Base-by-base conservation (phyloP, 2,797 vertebrate genomes). In the Megalops cyprinoides region DNA sequence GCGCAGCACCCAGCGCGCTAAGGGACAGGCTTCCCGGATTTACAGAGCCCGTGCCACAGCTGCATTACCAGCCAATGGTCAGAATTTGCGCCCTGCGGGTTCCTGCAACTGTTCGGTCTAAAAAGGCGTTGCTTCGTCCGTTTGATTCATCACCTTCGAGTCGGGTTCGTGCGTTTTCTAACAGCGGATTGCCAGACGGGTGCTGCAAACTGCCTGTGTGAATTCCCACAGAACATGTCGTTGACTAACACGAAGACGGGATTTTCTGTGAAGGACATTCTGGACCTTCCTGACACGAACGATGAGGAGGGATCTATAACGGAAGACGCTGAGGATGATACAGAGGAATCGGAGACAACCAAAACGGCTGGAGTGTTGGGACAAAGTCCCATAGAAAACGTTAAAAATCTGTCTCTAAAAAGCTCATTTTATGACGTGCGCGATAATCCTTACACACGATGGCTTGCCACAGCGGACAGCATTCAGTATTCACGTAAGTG, bases 231-330 rank as follows among this genome's bases (percentile, higher is more conserved):
- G 85, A 89, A 86, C 90, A 97, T 96, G 96, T 94, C 96, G 85
- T 90, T 94, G 87, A 94, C 95, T 91, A 94, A 89, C 93, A 92
- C 93, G 87, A 97, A 95, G 92, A 96, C 94, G 37, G 97, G 97
- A 5, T 98, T 98, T 92, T 97, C 96, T 44, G 97, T 98, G 83
- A 95, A 96, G 90, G 97, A 98, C 91, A 96, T 98, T 89, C 90
- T 98, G 92, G 95, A 97, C 80, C 94, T 98, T 31, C 96, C 95
- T 6, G 95, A 96, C 85, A 94, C 94, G 71, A 93, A 92, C 81
- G 95, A 96, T 86, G 94, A 95, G 83, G 94, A 96, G 51, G 94
- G 93, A 46, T 95, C 94, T 20, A 87, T 92, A 51, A 93, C 91
- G 48, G 96, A 96, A 23, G 94, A 86, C 76, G 81, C 93, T 0